Percentiles rank a stretch among this genome's conserved stretches.
Conservation (phyloP, 2,888 invertebrate genomes). For the Bugulina stolonifera region DNA sequence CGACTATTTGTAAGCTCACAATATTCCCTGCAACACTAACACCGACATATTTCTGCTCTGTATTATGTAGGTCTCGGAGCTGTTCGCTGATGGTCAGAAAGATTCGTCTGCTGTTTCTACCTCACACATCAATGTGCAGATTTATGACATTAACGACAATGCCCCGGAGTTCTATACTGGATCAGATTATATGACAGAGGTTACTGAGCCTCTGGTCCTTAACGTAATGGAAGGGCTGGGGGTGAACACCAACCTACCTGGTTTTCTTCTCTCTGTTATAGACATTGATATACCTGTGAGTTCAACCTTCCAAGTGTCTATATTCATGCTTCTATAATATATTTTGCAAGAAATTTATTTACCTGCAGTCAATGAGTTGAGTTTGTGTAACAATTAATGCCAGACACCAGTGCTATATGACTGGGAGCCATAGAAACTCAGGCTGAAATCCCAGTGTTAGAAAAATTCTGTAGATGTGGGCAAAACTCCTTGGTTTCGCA, state of each 20-base stretch:
- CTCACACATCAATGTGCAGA: constrained; percentile 8
- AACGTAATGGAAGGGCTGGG: constrained; percentile 6
- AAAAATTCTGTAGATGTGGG: too few species aligned
- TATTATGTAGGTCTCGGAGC: constrained; percentile 1
- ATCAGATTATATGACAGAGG: background rate
- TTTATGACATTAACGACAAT: constrained; percentile 23
- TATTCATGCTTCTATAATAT: too few species aligned
- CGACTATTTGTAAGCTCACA: too few species aligned
- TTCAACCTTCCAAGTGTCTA: background rate
- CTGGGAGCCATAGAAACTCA: too few species aligned
- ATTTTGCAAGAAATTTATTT: too few species aligned
- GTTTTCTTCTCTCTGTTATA: constrained; percentile 19
- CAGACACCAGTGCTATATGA: too few species aligned
- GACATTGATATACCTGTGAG: constrained; percentile 23
- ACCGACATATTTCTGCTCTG: too few species aligned
- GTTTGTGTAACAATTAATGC: too few species aligned
- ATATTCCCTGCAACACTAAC: too few species aligned
- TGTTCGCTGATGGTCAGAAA: background rate
- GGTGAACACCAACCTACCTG: constrained; percentile 22
- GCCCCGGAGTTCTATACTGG: constrained; percentile 18
- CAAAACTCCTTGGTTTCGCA: too few species aligned
- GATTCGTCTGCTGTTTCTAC: background rate
- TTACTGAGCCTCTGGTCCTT: background rate
- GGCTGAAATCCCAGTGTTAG: too few species aligned
- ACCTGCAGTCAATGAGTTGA: too few species aligned